Base-by-base conservation (phyloP, 2,797 vertebrate genomes). In the Anolis apletophallus region DNA sequence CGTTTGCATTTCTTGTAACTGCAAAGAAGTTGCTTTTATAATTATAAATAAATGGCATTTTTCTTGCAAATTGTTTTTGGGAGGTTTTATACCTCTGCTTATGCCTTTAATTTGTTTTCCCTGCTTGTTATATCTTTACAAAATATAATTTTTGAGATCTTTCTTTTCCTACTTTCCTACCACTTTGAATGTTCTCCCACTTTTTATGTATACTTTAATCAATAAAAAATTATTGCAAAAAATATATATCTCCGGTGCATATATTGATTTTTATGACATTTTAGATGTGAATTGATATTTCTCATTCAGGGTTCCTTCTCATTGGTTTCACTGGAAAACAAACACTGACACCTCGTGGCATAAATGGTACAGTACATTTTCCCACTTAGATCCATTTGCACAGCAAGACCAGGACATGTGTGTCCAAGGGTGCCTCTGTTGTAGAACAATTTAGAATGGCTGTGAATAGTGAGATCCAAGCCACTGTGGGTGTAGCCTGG, bases 301-400 rank as follows among this genome's bases (percentile, higher is more conserved):
- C 10, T 4, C 36, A 23, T 67, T 16, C 23, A 29, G 40, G 1
- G 26, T 11, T 14, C 50, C 1, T 50, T 80, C n/a, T 12, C 40
- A 16, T 81, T 50, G 40, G 19, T 69, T 68, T 34, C n/a, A 52
- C 3, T 23, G 68, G 3, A n/a, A 81, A 54, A 29, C 26, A 23
- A 81, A 81, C 46, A 69, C 46, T 81, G 80, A 69, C 80, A 81
- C 23, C 80, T 81, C 12, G 34, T 69, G 80, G 80, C 29, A 34
- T 3, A 12, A 54, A 52, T 69, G 64, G 80, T 21, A 69, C 19
- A 46, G 14, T 29, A 64, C 8, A 46, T 17, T 16, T 7, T 80
- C 2, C 34, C 61, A 36, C 26, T 29, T n/a, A 23, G 32, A 71
- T 4, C 50, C n/a, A 71, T 64, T 29, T 64, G 61, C 8, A 29